A percentile compares a stretch with the other conserved stretches of the same genome.
Evolutionary conservation across 2,113 vertebrate genomes (phyloP).

Genomic region (human (Homo sapiens)): GRCh38 chr13:46584001-46584500

Average conservation of each 20-base stretch:
- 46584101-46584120: not conserved
- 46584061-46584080: not conserved
- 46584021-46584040: not conserved
- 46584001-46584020: not conserved
- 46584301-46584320: not conserved
- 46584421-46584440: not conserved
- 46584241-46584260: not conserved
- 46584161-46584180: not conserved
- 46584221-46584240: not conserved
- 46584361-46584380: not conserved
- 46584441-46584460: not conserved
- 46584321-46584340: rapidly evolving
- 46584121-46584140: not conserved
- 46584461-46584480: not conserved
- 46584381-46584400: not conserved
- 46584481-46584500: not conserved
- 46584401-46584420: not conserved
- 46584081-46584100: not conserved
- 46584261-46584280: not conserved
- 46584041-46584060: not conserved
- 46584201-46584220: not conserved
- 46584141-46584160: not conserved
- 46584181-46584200: not conserved
- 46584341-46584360: not conserved
- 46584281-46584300: not conserved